A percentile compares a stretch with the other conserved stretches of the same genome.
Evolutionary conservation across 23 tunicate species (phyloP).

Genomic region (Halocynthia aurantium): DNA sequence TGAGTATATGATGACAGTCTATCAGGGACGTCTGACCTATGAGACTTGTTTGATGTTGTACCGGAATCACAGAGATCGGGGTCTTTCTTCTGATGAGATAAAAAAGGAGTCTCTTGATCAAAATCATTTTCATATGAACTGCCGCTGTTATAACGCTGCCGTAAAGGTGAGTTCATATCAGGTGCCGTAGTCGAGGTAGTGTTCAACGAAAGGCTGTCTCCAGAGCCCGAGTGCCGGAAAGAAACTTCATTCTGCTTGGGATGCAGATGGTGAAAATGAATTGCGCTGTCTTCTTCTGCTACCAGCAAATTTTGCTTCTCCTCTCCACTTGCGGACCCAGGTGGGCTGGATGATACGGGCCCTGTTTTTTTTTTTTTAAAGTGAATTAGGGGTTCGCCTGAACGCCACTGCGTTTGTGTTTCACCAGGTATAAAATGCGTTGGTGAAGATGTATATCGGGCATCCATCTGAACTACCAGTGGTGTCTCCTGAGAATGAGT

Average conservation of each 20-base stretch:
- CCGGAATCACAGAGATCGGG: not conserved
- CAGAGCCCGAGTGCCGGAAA: not conserved
- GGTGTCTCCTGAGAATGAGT: too few relatives aligned
- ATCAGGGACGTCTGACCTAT: not conserved
- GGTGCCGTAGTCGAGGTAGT: constrained; percentile 17
- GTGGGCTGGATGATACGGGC: not conserved
- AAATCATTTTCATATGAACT: constrained; percentile 23
- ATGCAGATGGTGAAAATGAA: not conserved
- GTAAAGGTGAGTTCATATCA: not conserved
- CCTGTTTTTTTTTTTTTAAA: not conserved
- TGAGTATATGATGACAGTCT: not conserved
- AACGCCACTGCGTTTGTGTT: not conserved
- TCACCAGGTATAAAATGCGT: not conserved
- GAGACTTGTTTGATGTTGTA: not conserved
- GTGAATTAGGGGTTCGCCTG: not conserved
- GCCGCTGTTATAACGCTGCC: constrained; percentile 5
- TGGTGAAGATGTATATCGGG: not conserved
- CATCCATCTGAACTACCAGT: too few relatives aligned
- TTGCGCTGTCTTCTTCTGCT: not conserved
- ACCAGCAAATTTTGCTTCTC: constrained; percentile 3
- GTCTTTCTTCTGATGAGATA: not conserved
- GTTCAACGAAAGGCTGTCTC: constrained; percentile 7
- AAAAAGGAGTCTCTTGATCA: not conserved
- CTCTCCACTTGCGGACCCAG: not conserved
- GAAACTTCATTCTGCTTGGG: not conserved